phyloP scores from a whole-genome alignment of 1,140 invertebrate species.

The Stegodyphus dumicola region DNA sequence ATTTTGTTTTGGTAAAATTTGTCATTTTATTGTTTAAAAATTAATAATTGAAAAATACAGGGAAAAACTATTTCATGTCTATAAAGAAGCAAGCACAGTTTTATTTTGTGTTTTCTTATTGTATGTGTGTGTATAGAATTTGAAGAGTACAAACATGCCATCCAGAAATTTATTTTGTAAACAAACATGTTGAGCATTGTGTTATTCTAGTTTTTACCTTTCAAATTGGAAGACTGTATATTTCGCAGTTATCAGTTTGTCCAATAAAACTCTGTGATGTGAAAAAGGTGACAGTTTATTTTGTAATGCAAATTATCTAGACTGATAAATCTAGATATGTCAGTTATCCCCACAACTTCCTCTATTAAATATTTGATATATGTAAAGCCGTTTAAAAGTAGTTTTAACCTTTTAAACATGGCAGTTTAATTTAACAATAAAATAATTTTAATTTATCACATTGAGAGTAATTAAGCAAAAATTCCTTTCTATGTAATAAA shows the following conservation, averaged over 20 bases:
- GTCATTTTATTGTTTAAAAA: too few species aligned
- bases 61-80: background rate
- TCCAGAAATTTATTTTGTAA: conserved; percentile 50
- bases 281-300: background rate
- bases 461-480: too few species aligned
- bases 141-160: conserved; percentile 53
- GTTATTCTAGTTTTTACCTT: conserved; percentile 34
- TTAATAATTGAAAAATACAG: background rate
- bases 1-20: too few species aligned
- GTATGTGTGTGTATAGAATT: conserved; percentile 4
- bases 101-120: background rate
- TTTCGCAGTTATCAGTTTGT: conserved; percentile 22
- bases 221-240: conserved; percentile 18
- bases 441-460: too few species aligned
- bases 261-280: conserved; percentile 42
- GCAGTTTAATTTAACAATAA: too few species aligned
- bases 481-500: too few species aligned
- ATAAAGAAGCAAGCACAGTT: background rate
- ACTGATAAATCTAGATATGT: too few species aligned
- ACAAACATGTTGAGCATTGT: conserved; percentile 37
- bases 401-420: too few species aligned
- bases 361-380: too few species aligned
- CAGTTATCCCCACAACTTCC: too few species aligned
- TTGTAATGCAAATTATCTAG: too few species aligned
- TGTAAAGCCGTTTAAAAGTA: too few species aligned